Percentiles rank a stretch among this genome's conserved stretches.
These are phyloP conservation scores for Rousettus leschenaultii DNA, from an alignment of 2,113 vertebrate genomes.

Conservation along the genomic window DNA sequence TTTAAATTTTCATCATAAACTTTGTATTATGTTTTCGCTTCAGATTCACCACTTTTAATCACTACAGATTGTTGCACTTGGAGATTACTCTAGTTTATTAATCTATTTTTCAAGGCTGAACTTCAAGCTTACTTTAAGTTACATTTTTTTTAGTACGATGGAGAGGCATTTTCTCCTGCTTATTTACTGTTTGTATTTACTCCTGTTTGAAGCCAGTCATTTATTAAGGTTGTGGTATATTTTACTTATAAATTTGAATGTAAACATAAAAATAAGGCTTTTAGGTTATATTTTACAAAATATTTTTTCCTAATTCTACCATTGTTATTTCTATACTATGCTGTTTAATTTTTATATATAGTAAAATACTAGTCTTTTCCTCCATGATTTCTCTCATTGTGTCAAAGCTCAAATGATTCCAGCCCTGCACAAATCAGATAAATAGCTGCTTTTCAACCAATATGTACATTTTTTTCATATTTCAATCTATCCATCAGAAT, in stretches of 20 bases:
- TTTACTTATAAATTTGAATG: not conserved
- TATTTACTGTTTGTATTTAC: not conserved
- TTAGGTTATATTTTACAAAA: not conserved
- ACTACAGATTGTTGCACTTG: no score
- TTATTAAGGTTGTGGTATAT: not conserved
- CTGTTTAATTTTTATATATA: not conserved
- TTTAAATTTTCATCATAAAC: not conserved
- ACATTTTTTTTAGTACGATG: not conserved
- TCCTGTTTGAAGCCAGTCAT: not conserved
- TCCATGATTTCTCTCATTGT: not conserved
- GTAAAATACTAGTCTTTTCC: not conserved
- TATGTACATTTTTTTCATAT: not conserved
- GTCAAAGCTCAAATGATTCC: not conserved
- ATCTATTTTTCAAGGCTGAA: no score
- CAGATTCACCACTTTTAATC: not conserved
- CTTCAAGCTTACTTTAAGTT: not conserved
- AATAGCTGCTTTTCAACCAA: not conserved
- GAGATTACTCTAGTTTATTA: not conserved
- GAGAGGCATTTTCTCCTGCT: no score
- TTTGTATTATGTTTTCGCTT: not conserved
- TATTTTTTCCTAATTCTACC: not conserved
- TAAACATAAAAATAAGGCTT: not conserved
- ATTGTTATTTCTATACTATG: not conserved
- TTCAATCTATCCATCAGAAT: not conserved
- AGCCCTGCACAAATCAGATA: not conserved